phyloP scores from a whole-genome alignment of 2,888 invertebrate genomes.

The Acleris holmiana region DNA sequence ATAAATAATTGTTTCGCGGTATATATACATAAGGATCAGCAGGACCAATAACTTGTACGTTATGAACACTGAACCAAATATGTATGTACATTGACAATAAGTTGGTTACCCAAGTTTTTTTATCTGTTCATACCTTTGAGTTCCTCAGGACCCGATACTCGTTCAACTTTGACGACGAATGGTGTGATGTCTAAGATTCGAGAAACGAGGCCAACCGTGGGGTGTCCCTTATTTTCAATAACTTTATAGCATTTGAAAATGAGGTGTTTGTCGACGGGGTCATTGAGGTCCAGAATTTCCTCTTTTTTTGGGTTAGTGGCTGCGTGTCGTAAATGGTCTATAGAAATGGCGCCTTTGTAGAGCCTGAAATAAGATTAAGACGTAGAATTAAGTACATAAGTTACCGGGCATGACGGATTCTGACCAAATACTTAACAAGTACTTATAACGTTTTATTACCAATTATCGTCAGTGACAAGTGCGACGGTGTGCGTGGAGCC shows the following conservation, averaged over 20 bases:
- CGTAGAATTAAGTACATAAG: conserved; percentile 1
- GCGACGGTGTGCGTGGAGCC: conserved; percentile 49
- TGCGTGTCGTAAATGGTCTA: conserved; percentile 85
- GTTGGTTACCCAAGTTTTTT: not conserved
- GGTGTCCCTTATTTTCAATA: conserved; percentile 65
- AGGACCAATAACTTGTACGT: too few species aligned
- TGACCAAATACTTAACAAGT: not conserved
- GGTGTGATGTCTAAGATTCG: conserved; percentile 90
- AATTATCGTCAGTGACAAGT: conserved; percentile 59
- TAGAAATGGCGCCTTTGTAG: conserved; percentile 56
- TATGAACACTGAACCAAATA: too few species aligned
- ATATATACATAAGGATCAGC: too few species aligned
- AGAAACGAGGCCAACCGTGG: conserved; percentile 88
- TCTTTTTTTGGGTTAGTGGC: conserved; percentile 82
- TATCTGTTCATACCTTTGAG: conserved; percentile 35
- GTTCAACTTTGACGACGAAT: conserved; percentile 86
- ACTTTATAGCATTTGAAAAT: conserved; percentile 89
- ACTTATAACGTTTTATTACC: conserved; percentile 45
- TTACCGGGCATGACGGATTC: too few species aligned
- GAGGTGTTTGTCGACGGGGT: conserved; percentile 85
- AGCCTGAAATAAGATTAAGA: conserved; percentile 44
- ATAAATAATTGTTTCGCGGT: too few species aligned
- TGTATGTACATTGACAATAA: too few species aligned
- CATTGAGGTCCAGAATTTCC: conserved; percentile 77
- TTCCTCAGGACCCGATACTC: conserved; percentile 41